Base-by-base conservation (phyloP, 2,888 invertebrate species). In the Cerceris rybyensis region DNA sequence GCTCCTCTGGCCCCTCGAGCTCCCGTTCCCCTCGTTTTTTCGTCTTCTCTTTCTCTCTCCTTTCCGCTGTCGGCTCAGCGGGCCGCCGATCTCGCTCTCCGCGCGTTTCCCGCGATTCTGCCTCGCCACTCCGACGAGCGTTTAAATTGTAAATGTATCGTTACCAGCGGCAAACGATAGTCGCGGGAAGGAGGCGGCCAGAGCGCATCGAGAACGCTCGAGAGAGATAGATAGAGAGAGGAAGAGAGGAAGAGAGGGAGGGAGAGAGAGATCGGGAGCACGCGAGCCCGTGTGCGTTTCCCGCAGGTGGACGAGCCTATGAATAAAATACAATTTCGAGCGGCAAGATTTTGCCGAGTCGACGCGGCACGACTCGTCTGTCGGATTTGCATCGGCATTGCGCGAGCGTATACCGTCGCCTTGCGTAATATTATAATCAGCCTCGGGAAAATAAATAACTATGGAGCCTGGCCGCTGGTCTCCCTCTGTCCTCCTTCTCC, bases 401-500 rank as follows among this genome's bases (percentile, higher is more conserved):
- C 84, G 83, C 71, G 71, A 66, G 57, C 70, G 58, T 14, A 60
- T 54, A 67, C 70, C 67, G 80, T 39, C 75, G 55, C 39, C 80
- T 83, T 90, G 88, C 89, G 90, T 88, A 91, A 90, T 89, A 89
- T 90, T 89, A 89, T 88, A 89, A 90, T 90, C 87, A 87, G 84
- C 82, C 76, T 75, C 82, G 80, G 85, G 86, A 88, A 87, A 88
- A 90, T 88, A 89, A 88, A 89, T 86, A 90, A 86, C 84, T 79
- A 80, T 78, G 81, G 78, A 85, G 85, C 81, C 84, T 83, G 77
- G 70, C 72, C 57, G 77, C 28, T 28, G 28, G 28, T 28, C 16
- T 16, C 60, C 13, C 17, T 6, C 7, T 17, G 28, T 55, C 49
- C 69, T 17, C 42, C 54, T 16, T 39, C 41, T 14, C 59, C 50